Evolutionary conservation across 2,797 vertebrate species (phyloP).

Genomic region (Orestias chungarensis): DNA sequence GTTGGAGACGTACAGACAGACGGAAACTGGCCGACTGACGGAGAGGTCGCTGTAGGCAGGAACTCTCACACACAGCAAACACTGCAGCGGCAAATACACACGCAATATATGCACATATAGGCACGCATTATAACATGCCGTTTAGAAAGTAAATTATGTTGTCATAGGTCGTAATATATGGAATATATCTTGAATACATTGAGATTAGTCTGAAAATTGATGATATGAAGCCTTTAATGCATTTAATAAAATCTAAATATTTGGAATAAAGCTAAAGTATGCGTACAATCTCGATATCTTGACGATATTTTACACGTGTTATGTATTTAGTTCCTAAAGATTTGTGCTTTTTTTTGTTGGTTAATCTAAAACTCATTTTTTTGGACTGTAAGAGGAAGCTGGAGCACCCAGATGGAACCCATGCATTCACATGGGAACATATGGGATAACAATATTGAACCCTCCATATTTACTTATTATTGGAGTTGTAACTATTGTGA

Average conservation of each 20-base stretch:
- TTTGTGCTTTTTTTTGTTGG: too few species aligned
- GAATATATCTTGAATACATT: background rate
- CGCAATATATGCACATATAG: background rate
- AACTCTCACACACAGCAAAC: constrained; percentile 83
- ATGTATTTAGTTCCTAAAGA: background rate
- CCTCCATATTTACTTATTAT: too few species aligned
- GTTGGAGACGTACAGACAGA: constrained; percentile 91
- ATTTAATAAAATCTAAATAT: background rate
- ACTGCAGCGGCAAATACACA: constrained; percentile 61
- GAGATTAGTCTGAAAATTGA: background rate
- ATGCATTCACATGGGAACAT: too few species aligned
- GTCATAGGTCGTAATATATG: background rate
- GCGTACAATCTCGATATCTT: background rate
- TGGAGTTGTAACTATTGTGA: too few species aligned
- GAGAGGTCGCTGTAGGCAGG: constrained; percentile 87
- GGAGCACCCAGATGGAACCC: too few species aligned
- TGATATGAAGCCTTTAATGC: background rate
- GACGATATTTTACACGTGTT: background rate
- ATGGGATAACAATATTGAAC: too few species aligned
- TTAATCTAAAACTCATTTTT: too few species aligned
- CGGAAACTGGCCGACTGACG: constrained; percentile 83
- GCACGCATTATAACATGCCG: background rate
- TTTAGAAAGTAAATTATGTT: background rate
- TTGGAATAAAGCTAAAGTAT: background rate
- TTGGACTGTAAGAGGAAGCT: too few species aligned